A percentile compares a stretch with the other conserved stretches of the same genome.
phyloP scores from a whole-genome alignment of 1,140 invertebrate species.

The Drosophila malerkotliana region DNA sequence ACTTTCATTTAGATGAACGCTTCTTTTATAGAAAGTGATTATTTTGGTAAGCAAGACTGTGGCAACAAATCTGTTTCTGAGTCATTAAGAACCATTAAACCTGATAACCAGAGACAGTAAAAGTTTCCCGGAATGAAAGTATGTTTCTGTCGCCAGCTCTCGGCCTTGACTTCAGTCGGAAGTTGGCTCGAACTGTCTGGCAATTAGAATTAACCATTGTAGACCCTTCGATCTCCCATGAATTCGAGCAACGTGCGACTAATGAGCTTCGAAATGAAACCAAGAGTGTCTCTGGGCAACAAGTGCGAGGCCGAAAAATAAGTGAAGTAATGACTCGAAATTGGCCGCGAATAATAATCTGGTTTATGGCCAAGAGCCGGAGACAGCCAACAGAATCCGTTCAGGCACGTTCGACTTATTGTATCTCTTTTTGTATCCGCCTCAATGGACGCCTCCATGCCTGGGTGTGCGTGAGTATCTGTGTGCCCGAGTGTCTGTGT shows the following conservation, averaged over 20 bases:
- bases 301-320: slow-evolving; percentile 55
- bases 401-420: slow-evolving; percentile 66
- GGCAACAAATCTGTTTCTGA: background rate
- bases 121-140: slow-evolving; percentile 2
- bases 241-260: slow-evolving; percentile 40
- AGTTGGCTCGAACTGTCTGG: slow-evolving; percentile 10
- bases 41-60: background rate
- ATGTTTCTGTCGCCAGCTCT: background rate
- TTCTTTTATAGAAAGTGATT: background rate
- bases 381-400: slow-evolving; percentile 60
- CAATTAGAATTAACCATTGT: slow-evolving; percentile 31
- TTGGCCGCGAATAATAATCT: slow-evolving; percentile 74
- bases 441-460: slow-evolving; percentile 32
- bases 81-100: background rate
- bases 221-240: slow-evolving; percentile 25
- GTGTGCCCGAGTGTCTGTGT: background rate
- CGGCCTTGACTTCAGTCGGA: slow-evolving; percentile 26
- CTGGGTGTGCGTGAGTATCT: slow-evolving; percentile 17
- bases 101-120: background rate
- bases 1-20: background rate
- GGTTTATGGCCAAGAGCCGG: slow-evolving; percentile 49
- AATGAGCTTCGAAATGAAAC: slow-evolving; percentile 73
- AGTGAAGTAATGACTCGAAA: slow-evolving; percentile 56
- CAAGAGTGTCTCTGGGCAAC: slow-evolving; percentile 56
- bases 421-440: slow-evolving; percentile 54